A percentile compares a stretch with the other conserved stretches of the same genome.
phyloP scores from a whole-genome alignment of 2,797 vertebrate genomes.

The Ctenopoma multispine region DNA sequence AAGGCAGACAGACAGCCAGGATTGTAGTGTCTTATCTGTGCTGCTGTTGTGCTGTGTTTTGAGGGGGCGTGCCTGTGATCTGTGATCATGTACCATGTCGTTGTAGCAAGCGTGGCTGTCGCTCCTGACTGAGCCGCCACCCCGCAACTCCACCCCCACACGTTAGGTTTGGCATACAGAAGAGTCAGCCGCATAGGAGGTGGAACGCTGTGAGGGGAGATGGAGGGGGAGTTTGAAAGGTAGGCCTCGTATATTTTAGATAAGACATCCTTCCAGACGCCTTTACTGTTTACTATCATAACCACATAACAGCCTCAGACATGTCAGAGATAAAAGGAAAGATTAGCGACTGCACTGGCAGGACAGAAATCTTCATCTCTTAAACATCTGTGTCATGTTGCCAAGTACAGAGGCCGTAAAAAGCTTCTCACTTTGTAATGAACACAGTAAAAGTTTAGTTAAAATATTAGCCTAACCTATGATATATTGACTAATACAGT shows the following conservation, averaged over 20 bases:
- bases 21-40: slow-evolving; percentile 76
- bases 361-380: slow-evolving; percentile 67
- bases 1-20: slow-evolving; percentile 69
- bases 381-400: slow-evolving; percentile 68
- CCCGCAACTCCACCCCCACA: slow-evolving; percentile 71
- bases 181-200: slow-evolving; percentile 66
- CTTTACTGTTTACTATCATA: slow-evolving; percentile 82
- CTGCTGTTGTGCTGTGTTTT: slow-evolving; percentile 76
- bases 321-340: slow-evolving; percentile 80
- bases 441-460: slow-evolving; percentile 53
- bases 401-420: slow-evolving; percentile 51
- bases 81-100: slow-evolving; percentile 80
- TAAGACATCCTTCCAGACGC: slow-evolving; percentile 81
- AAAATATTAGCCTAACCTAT: slow-evolving; percentile 49
- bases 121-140: slow-evolving; percentile 75
- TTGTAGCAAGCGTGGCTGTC: slow-evolving; percentile 76
- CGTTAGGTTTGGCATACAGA: slow-evolving; percentile 66
- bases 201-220: slow-evolving; percentile 48
- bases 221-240: slow-evolving; percentile 66
- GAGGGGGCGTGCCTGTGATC: slow-evolving; percentile 82
- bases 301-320: slow-evolving; percentile 82
- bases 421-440: slow-evolving; percentile 43
- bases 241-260: slow-evolving; percentile 79
- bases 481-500: slow-evolving; percentile 50
- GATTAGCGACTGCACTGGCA: slow-evolving; percentile 74